Percentiles rank a stretch among this genome's conserved stretches.
Conservation (phyloP, 2,888 invertebrate genomes). For the Leptinotarsa juncta region DNA sequence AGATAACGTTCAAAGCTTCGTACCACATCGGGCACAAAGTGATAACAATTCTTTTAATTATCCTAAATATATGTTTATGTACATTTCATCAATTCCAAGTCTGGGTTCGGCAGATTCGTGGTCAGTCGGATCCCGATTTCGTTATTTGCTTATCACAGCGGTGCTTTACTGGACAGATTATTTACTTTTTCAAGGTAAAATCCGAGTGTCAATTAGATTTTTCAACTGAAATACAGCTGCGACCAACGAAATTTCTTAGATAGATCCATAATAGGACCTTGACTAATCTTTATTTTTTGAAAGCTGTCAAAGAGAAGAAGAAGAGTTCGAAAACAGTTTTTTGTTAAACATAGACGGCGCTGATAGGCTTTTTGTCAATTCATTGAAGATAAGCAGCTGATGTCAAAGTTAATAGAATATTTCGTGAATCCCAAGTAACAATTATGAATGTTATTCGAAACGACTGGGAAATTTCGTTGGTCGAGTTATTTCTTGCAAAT, state of each 20-base stretch:
- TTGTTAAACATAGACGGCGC: too few species aligned
- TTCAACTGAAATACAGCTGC: too few species aligned
- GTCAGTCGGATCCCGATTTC: neutral
- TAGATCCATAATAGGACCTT: too few species aligned
- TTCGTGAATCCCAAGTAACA: too few species aligned
- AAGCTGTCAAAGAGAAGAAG: too few species aligned
- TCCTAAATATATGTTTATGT: conserved; percentile 41
- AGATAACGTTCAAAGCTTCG: conserved; percentile 36
- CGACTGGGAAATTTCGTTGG: neutral
- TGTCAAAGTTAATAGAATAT: too few species aligned
- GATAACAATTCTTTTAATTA: conserved; percentile 46
- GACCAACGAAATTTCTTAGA: too few species aligned
- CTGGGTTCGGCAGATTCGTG: conserved; percentile 22
- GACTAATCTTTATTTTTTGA: too few species aligned
- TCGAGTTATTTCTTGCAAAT: neutral
- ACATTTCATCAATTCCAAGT: conserved; percentile 27
- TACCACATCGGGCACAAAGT: conserved; percentile 42
- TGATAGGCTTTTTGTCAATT: too few species aligned
- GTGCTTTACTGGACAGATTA: conserved; percentile 3
- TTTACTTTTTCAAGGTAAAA: conserved; percentile 10
- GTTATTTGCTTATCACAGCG: conserved; percentile 6
- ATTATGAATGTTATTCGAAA: neutral
- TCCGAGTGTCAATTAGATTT: neutral
- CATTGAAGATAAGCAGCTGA: too few species aligned
- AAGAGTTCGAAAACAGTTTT: too few species aligned